Evolutionary conservation across 2,797 vertebrate species (phyloP), one percentile per base, ranked within the genome.

Genomic region (Spea hammondii): DNA sequence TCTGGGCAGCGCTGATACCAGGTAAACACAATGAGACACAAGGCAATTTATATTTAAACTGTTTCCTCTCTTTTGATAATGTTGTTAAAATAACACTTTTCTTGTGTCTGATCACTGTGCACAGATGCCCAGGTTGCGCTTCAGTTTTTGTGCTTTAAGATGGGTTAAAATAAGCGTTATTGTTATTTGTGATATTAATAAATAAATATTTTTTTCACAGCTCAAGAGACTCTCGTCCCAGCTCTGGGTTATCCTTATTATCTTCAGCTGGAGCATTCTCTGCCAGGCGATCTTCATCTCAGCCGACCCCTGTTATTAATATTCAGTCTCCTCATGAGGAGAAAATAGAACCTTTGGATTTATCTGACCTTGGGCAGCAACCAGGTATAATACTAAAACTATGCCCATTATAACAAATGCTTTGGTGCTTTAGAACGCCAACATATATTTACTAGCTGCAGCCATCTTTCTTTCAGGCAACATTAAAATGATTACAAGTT

Each of bases 211-310:
- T 50, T 74, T 4, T 4, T 70, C 57, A 53, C 83, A 92, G 88
- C 82, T 89, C 79, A 1, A 90, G 86, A 65, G 91, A 87, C n/a
- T 86, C 88, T 5, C 76, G 65, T 17, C 55, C 80, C 55, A 80
- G 82, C 32, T 82, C 86, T 1, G 79, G 76, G 1, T 48, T 74
- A n/a, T 78, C 89, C 9, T 74, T 85, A 1, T 55, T 82, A 82
- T 87, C 89, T 78, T 88, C 92, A 1, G 77, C 86, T 0, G 83
- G 86, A 1, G 85, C 74, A 1, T 75, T 86, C 13, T 88, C 87
- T 3, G 46, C 5, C 1, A 65, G 65, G 51, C 74, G 7, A 14
- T 65, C 44, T 4, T 1, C 0, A 0, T 1, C 0, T 3, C 0
- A 6, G 45, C 4, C 1, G 46, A 47, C 10, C 8, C 78, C 80